These are phyloP conservation scores for Thomomys bottae DNA, from an alignment of 2,113 vertebrate genomes.

Conservation along the genomic window DNA sequence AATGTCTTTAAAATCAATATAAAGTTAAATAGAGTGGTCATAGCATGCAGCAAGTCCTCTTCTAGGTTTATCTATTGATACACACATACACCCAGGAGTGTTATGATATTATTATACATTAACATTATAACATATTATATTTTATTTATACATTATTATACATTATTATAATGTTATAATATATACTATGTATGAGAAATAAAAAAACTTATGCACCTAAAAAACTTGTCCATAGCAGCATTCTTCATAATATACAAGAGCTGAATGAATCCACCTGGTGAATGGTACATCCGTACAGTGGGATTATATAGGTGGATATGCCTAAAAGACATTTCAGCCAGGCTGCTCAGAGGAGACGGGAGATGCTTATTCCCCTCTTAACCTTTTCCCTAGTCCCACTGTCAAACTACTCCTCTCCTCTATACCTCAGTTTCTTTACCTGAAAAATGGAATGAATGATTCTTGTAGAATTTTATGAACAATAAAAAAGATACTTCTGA, in stretches of 20 bases:
- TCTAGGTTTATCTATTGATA: background rate
- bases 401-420: background rate
- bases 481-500: background rate
- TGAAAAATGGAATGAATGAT: background rate
- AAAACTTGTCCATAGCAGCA: background rate
- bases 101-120: too few relatives aligned
- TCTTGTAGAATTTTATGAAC: background rate
- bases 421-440: background rate
- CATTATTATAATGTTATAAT: too few relatives aligned
- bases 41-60: background rate
- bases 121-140: too few relatives aligned
- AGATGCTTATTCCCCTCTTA: background rate
- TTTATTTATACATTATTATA: too few relatives aligned
- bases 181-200: background rate
- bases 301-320: background rate
- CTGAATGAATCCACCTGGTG: background rate
- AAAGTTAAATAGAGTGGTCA: constrained; percentile 1
- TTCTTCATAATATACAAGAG: background rate
- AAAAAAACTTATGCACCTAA: background rate
- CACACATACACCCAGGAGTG: too few relatives aligned
- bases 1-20: background rate
- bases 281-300: background rate
- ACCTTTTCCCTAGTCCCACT: background rate
- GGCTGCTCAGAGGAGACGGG: background rate
- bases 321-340: too few relatives aligned